Conservation (phyloP, 2,888 invertebrate genomes). For the Netelia virgata region DNA sequence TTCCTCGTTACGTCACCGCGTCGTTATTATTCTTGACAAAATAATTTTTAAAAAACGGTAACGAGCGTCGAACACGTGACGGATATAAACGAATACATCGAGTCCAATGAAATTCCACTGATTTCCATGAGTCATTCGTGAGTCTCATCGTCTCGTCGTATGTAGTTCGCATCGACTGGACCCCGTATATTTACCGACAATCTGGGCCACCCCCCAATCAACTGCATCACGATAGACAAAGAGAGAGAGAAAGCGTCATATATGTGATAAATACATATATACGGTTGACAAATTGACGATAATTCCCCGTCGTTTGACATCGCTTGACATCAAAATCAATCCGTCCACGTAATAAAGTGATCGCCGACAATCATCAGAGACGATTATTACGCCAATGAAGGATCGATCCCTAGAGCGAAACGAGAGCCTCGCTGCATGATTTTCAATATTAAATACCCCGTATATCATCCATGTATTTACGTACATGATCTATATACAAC, state of each 20-base stretch:
- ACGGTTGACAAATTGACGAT: conserved; percentile 80
- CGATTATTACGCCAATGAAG: conserved; percentile 81
- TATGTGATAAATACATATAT: conserved; percentile 37
- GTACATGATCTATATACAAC: not conserved
- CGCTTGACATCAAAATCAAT: conserved; percentile 84
- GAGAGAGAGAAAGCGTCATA: conserved; percentile 24
- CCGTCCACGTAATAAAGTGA: conserved; percentile 82
- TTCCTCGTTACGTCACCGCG: no score
- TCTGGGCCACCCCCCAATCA: conserved; percentile 71
- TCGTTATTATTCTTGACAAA: no score
- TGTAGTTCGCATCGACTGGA: conserved; percentile 32
- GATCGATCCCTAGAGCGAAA: conserved; percentile 76
- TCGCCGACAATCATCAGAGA: conserved; percentile 81
- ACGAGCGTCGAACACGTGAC: no score
- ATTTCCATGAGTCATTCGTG: conserved; percentile 69
- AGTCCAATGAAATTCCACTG: conserved; percentile 63
- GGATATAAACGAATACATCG: conserved; percentile 3
- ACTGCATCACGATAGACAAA: conserved; percentile 57
- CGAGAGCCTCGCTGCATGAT: conserved; percentile 66
- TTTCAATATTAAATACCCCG: conserved; percentile 50
- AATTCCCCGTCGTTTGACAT: conserved; percentile 83
- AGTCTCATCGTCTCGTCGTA: conserved; percentile 43
- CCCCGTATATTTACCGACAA: conserved; percentile 67
- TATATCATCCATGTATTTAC: not conserved
- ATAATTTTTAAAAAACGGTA: no score